Conservation (phyloP, 2,797 vertebrate genomes). For the Cetoscarus ocellatus region DNA sequence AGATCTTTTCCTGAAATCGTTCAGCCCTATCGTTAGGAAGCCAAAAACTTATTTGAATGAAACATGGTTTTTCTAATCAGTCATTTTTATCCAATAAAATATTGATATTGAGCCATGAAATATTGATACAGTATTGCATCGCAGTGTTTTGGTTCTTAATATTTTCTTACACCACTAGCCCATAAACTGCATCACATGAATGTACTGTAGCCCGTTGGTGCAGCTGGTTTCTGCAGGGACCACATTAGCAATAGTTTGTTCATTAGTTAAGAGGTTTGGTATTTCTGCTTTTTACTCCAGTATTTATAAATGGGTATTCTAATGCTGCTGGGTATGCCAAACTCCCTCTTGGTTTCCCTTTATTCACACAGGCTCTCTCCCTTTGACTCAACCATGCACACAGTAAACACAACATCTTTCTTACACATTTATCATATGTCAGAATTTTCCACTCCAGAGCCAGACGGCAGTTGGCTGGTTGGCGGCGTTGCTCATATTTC, state of each 20-base stretch:
- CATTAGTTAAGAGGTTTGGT: background rate
- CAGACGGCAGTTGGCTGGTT: constrained; percentile 62
- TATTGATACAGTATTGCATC: no score
- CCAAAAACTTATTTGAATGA: no score
- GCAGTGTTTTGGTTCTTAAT: no score
- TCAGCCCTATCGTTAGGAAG: no score
- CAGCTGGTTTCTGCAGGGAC: background rate
- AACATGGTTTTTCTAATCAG: no score
- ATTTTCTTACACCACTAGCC: no score
- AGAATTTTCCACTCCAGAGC: constrained; percentile 68
- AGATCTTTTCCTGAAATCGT: no score
- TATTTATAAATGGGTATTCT: constrained; percentile 16
- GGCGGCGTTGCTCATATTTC: constrained; percentile 69
- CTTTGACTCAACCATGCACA: background rate
- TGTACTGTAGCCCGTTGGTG: no score
- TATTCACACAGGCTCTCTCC: background rate
- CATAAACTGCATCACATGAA: no score
- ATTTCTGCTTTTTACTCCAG: constrained; percentile 12
- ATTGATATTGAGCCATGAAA: no score
- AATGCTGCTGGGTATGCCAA: constrained; percentile 22
- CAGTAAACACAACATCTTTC: constrained; percentile 1
- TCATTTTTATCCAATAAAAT: no score
- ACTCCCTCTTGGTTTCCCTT: background rate
- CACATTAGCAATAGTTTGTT: background rate
- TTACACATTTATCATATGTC: constrained; percentile 49